Base-by-base conservation (phyloP, 2,113 vertebrate genomes). In the Illadopsis cleaveri region DNA sequence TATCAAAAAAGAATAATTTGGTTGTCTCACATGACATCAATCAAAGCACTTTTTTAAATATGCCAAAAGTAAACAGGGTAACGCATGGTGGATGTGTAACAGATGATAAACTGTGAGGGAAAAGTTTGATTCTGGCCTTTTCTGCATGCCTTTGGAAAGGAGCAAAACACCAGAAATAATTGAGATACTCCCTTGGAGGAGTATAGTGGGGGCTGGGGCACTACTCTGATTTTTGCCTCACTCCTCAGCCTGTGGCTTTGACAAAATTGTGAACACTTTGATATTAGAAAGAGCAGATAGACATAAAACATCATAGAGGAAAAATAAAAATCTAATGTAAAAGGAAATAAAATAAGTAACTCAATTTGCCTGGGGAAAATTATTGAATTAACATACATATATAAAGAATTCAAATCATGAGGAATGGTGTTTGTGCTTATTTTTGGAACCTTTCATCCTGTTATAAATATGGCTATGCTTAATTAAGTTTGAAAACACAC, bases 341-440 rank as follows among this genome's bases (percentile, higher is more conserved):
- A 85, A 90, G 47, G 76, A 91, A 93, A 93, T 75, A 93, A 82
- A 94, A 54, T 72, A 76, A 82, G 45, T 48, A 82, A 56, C 44
- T 69, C 60, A 69, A 69, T 57, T 66, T 56, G 62, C 53, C 68
- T 8, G 4, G 48, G 71, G 40, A 35, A 94, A 95, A 57, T 80
- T 8, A 69, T 13, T 72, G 53, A 68, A 88, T 87, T 66, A 78
- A 75, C 61, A 58, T 25, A 57, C 33, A 75, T 53, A 58, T 65
- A 73, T 42, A 48, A 94, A 81, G 35, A 70, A 75, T 47, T 56
- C 44, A 82, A 64, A 71, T 82, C 7, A 71, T 23, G 35, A 82
- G 38, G 42, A 85, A 70, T 4, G n/a, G 24, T 48, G 30, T 71
- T 79, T 86, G 53, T 40, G 53, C 27, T 80, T 79, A 80, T 53